phyloP scores from a whole-genome alignment of 1,140 invertebrate species.

The Idris sp. region DNA sequence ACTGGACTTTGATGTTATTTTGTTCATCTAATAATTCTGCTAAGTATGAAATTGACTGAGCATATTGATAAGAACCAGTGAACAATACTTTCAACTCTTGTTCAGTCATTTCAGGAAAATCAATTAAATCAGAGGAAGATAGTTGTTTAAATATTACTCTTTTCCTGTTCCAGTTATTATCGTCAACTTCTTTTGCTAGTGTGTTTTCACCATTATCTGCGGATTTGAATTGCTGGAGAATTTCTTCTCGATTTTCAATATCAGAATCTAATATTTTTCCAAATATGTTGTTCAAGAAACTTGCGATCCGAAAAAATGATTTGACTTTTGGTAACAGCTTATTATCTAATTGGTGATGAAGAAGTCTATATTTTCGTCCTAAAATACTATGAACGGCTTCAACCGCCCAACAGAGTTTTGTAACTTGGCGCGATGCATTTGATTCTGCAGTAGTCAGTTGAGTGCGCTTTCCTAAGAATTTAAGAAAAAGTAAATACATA shows the following conservation, averaged over 20 bases:
- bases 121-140: constrained; percentile 1
- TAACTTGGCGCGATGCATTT: constrained; percentile 4
- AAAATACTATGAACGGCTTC: constrained; percentile 13
- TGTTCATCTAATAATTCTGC: constrained; percentile 26
- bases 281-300: neutral
- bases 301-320: neutral
- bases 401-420: constrained; percentile 8
- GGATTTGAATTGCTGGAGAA: neutral
- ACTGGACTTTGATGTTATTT: constrained; percentile 5
- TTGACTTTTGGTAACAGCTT: neutral
- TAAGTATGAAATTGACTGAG: constrained; percentile 22
- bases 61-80: constrained; percentile 1
- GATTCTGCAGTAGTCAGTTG: constrained; percentile 12
- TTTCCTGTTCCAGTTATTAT: constrained; percentile 19
- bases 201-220: neutral
- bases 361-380: constrained; percentile 12
- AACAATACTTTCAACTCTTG: constrained; percentile 1
- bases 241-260: neutral
- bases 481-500: too few relatives aligned
- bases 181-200: constrained; percentile 8
- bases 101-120: constrained; percentile 39
- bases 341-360: constrained; percentile 24
- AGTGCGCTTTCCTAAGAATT: too few relatives aligned
- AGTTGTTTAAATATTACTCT: constrained; percentile 13
- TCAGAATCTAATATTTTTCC: neutral